Percentiles rank a stretch among this genome's conserved stretches.
Conservation (phyloP, 2,888 invertebrate genomes). For the Noctua comes region DNA sequence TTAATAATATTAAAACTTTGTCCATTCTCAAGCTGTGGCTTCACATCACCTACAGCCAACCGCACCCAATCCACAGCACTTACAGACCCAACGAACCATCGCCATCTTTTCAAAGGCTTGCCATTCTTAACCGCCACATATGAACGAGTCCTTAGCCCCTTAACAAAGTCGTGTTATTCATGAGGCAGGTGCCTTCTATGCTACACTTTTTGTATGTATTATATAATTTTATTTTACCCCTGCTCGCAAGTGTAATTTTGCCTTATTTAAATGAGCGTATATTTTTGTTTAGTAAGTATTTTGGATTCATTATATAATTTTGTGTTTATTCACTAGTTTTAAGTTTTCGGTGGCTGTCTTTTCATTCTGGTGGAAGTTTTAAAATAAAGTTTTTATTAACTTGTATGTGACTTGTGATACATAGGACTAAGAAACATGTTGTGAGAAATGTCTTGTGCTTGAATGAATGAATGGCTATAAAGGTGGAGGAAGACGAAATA, state of each 20-base stretch:
- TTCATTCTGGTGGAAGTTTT: background rate
- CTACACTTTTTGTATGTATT: constrained; percentile 68
- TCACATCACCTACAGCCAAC: background rate
- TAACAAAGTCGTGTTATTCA: constrained; percentile 70
- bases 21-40: background rate
- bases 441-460: background rate
- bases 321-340: constrained; percentile 32
- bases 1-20: background rate
- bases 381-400: background rate
- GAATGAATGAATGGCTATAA: background rate
- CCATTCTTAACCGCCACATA: constrained; percentile 36
- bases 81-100: background rate
- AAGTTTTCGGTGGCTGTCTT: background rate
- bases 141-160: constrained; percentile 62
- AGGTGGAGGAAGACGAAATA: background rate
- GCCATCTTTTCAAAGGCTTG: constrained; percentile 1
- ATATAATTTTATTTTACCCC: constrained; percentile 67
- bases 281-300: constrained; percentile 58
- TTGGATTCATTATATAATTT: constrained; percentile 43
- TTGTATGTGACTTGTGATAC: background rate
- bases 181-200: constrained; percentile 72
- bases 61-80: background rate
- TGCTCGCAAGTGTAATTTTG: constrained; percentile 60
- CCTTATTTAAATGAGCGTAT: constrained; percentile 62
- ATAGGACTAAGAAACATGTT: accelerated